A percentile compares a stretch with the other conserved stretches of the same genome.
Evolutionary conservation across 1,140 invertebrate genomes (phyloP).

Genomic region (Papilio machaon): DNA sequence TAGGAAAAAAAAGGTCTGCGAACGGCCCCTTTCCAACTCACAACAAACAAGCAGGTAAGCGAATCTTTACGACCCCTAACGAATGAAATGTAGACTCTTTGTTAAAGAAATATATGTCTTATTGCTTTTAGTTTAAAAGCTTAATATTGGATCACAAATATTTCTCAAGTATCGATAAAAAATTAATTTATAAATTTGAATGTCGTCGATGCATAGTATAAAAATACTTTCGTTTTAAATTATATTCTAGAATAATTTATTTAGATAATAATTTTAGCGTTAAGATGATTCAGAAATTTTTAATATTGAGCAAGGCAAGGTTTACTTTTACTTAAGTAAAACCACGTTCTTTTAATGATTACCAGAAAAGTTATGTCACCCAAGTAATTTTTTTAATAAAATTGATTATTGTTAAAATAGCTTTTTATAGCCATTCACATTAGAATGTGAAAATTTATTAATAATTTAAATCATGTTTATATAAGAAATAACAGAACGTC

Average conservation of each 20-base stretch:
- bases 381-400: background rate
- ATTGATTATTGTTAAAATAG: background rate
- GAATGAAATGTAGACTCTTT: constrained; percentile 68
- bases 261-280: background rate
- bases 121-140: constrained; percentile 56
- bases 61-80: constrained; percentile 73
- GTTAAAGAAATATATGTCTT: constrained; percentile 68
- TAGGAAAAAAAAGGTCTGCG: constrained; percentile 69
- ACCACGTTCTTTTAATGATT: too few species aligned
- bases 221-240: background rate
- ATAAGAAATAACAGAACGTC: constrained; percentile 16
- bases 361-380: too few species aligned
- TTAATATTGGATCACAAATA: constrained; percentile 43
- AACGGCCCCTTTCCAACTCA: constrained; percentile 71
- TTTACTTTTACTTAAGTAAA: too few species aligned
- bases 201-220: constrained; percentile 32
- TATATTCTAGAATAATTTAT: background rate
- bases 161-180: constrained; percentile 34
- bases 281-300: too few species aligned
- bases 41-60: constrained; percentile 80
- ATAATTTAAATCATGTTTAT: constrained; percentile 22
- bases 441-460: background rate
- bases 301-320: too few species aligned
- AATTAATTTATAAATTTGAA: constrained; percentile 46
- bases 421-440: background rate